Evolutionary conservation across 2,888 invertebrate genomes (phyloP).

Genomic region (Philhelius pedissequus): DNA sequence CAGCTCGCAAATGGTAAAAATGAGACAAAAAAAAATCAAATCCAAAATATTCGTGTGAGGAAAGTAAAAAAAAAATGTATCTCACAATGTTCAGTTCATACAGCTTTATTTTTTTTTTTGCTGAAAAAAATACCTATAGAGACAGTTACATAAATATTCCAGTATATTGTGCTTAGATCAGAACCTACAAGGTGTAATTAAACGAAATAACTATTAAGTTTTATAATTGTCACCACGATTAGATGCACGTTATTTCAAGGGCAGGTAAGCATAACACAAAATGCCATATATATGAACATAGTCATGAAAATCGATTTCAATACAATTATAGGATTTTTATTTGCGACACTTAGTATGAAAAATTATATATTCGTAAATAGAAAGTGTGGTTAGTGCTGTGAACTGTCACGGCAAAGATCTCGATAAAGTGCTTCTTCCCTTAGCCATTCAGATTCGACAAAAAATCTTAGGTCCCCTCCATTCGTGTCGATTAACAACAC

Average conservation of each 20-base stretch:
- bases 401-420: too few species aligned
- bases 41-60: constrained; percentile 40
- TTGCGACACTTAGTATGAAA: neutral
- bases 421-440: too few species aligned
- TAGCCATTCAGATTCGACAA: too few species aligned
- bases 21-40: neutral
- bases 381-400: too few species aligned
- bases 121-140: neutral
- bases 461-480: too few species aligned
- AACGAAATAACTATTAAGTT: constrained; percentile 31
- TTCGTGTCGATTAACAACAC: too few species aligned
- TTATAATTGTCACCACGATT: constrained; percentile 44
- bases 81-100: neutral
- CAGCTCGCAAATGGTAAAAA: constrained; percentile 33
- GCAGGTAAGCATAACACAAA: neutral
- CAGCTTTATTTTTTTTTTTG: constrained; percentile 4
- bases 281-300: too few species aligned
- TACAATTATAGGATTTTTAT: neutral
- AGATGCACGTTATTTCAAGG: constrained; percentile 41
- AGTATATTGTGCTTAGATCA: neutral
- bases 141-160: neutral
- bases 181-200: constrained; percentile 56
- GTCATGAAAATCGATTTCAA: neutral
- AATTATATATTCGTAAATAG: too few species aligned
- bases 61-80: constrained; percentile 44